Evolutionary conservation across 2,888 invertebrate genomes (phyloP), one percentile per base, ranked within the genome.

Genomic region (Julus scandinavius): DNA sequence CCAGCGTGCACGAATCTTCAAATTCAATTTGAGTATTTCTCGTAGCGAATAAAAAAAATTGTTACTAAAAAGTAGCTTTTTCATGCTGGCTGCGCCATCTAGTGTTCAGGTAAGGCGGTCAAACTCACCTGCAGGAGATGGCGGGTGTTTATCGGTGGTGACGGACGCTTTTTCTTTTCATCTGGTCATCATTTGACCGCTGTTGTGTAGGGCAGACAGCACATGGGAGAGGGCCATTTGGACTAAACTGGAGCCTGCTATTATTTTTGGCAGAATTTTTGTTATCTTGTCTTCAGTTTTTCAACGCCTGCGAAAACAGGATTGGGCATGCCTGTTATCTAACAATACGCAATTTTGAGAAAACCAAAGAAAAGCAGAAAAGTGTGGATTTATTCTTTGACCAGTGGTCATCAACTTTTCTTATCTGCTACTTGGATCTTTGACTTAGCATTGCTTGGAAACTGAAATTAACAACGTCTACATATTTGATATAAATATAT

Each of bases 171-270:
- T 80, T 80, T 80, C 80, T 80, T 38, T n/a, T n/a, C n/a, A 38
- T 80, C 80, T 40, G 80, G 80, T 80, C 80, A 80, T 80, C 80
- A 80, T 38, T 80, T 80, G 80, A 80, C 29, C 80, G 13, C 80
- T 80, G 80, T 13, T 80, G 80, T 40, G 80, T 38, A 11, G 80
- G 80, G 3, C 38, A 80, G 80, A 40, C 80, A n/a, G 9, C 80
- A 38, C 80, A 40, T 80, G 38, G 38, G 38, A 29, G 29, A 29
- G 80, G 38, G 7, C 38, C 5, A 29, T 29, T 80, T 80, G 80
- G 80, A 80, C 80, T 38, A 15, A 80, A 80, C 5, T 72, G 29
- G 72, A 80, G 38, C 38, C 63, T 38, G 13, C 9, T 40, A 15
- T 80, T 4, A 15, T 80, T 80, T 80, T 80, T 80, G 13, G 13